Evolutionary conservation across 92 coral and sea anemone genomes (phyloP).

Genomic region (Palythoa heliodiscus): DNA sequence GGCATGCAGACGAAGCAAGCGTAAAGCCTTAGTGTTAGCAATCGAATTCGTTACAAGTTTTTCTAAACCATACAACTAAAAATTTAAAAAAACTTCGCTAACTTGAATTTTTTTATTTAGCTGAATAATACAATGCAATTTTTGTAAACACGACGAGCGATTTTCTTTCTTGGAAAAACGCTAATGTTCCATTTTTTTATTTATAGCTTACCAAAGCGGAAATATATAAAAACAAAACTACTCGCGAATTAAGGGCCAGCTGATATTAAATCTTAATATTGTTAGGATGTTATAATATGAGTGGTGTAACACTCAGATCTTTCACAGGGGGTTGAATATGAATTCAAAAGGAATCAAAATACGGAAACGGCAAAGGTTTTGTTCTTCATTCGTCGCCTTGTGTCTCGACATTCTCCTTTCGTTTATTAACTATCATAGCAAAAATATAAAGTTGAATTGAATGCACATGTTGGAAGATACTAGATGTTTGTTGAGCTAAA

Average conservation of each 20-base stretch:
- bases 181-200: not conserved
- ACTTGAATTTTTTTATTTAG: no score
- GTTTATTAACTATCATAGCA: not conserved
- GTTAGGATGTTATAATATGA: not conserved
- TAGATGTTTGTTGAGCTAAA: not conserved
- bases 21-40: slow-evolving; percentile 13
- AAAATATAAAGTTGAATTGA: not conserved
- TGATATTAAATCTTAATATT: slow-evolving; percentile 10
- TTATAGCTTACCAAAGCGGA: slow-evolving; percentile 20
- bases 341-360: slow-evolving; percentile 11
- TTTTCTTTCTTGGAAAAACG: slow-evolving; percentile 8
- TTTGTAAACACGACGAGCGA: not conserved
- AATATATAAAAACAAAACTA: slow-evolving; percentile 13
- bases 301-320: not conserved
- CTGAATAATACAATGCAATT: not conserved
- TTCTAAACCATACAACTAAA: not conserved
- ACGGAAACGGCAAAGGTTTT: not conserved
- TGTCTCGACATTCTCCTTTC: not conserved
- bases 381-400: not conserved
- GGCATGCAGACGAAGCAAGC: not conserved
- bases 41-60: not conserved
- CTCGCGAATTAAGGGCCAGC: slow-evolving; percentile 32
- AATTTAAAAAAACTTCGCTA: not conserved
- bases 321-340: slow-evolving; percentile 17
- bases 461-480: not conserved